phyloP scores from a whole-genome alignment of 2,113 vertebrate species.

The Fulica atra region DNA sequence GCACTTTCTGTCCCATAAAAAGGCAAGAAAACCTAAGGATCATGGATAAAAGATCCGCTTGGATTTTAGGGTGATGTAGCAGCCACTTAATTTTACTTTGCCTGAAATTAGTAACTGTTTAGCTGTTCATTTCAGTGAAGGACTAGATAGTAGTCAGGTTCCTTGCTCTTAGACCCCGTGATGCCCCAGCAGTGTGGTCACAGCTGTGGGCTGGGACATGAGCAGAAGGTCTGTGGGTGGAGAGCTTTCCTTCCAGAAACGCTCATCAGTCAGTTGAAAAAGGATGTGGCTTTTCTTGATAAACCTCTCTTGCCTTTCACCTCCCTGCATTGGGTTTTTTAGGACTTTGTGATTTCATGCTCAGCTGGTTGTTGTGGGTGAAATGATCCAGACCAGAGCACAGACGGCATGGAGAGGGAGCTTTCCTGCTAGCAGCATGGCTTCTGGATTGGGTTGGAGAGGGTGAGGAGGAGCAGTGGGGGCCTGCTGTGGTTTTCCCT shows the following conservation, averaged over 20 bases:
- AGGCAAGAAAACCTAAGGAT: not conserved
- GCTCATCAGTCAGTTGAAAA: not conserved
- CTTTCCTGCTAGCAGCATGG: not conserved
- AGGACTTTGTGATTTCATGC: not conserved
- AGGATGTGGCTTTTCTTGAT: not conserved
- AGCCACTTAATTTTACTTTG: not conserved
- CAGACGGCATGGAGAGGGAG: fast-evolving
- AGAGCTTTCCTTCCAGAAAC: not conserved
- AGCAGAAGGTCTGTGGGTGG: not conserved
- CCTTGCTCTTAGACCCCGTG: not conserved
- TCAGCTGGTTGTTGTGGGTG: not conserved
- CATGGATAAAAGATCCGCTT: not conserved
- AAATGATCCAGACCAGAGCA: not conserved
- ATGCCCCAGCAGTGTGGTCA: not conserved
- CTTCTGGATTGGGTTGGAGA: not conserved
- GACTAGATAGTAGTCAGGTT: not conserved
- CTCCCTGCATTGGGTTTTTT: not conserved
- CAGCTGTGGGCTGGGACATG: not conserved
- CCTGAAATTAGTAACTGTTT: not conserved
- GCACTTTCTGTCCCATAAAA: not conserved
- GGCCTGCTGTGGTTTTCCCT: not conserved
- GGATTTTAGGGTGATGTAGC: not conserved
- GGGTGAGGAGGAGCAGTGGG: not conserved
- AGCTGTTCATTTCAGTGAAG: not conserved
- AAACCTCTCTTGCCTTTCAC: not conserved